Evolutionary conservation across 53 echinoderm and acorn worm genomes (phyloP), one percentile per base, ranked within the genome.

Genomic region (Stichopus horrens): DNA sequence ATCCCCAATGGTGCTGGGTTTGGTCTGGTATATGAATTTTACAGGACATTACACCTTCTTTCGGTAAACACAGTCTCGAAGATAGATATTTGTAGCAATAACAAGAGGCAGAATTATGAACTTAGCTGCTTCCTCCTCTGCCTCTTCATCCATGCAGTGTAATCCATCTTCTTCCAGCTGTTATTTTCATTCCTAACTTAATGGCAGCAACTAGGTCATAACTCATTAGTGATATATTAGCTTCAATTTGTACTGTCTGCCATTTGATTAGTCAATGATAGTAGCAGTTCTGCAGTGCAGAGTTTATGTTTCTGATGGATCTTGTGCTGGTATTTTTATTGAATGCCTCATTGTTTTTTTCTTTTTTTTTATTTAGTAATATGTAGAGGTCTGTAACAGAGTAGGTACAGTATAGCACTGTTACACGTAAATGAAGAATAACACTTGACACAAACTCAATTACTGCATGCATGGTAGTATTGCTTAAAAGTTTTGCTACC

Each of bases 181-280:
- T 81, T 81, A 81, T 81, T 81, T 52, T 81, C 81, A 81, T 81
- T 81, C 81, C 81, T 57, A 13, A 81, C 56, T 18, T 54, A 81
- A 81, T 81, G 56, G 58, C 58, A 58, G 16, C 57, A 81, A 18
- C 57, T 22, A 9, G 58, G 53, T n/a, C 58, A 81, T 81, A 81
- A 81, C 58, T 81, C 81, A 81, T 56, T 71, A 54, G 58, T 81
- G 81, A 81, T 81, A 56, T 58, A 81, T 81, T 81, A 58, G 56
- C n/a, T 5, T 81, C 19, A 55, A 55, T 79, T 55, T 79, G 79
- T 54, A 79, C 11, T 56, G 81, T 16, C 21, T 21, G 4, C 8
- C 58, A 56, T 5, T 76, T 81, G 71, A 71, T 16, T 20, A 71
- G 71, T 71, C 71, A 71, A 0, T 71, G 71, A 71, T 57, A 56